Percentiles rank a stretch among this genome's conserved stretches.
phyloP scores from a whole-genome alignment of 2,113 vertebrate genomes.

The Stomatorhinus ivindoensis region DNA sequence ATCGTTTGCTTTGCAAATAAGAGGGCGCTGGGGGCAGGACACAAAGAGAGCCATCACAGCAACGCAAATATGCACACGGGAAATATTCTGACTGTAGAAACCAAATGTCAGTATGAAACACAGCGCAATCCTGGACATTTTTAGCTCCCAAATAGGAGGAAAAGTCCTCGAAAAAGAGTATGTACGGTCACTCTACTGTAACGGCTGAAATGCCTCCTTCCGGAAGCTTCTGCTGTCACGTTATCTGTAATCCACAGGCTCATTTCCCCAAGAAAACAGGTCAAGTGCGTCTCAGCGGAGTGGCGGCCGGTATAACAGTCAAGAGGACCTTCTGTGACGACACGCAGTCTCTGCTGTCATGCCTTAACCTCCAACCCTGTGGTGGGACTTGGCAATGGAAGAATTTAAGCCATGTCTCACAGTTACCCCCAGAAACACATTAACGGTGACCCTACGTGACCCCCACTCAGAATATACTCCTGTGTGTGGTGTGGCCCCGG shows the following conservation, averaged over 20 bases:
- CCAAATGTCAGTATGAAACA: background rate
- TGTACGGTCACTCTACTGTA: background rate
- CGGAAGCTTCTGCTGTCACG: background rate
- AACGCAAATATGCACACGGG: background rate
- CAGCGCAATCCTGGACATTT: background rate
- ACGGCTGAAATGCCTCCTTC: background rate
- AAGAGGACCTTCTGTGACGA: background rate
- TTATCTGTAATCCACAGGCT: background rate
- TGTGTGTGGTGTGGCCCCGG: background rate
- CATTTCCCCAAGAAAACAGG: background rate
- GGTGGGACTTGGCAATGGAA: background rate
- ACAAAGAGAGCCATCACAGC: background rate
- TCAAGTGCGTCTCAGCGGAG: background rate
- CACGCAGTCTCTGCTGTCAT: background rate
- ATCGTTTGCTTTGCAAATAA: background rate
- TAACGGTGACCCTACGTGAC: background rate
- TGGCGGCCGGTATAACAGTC: background rate
- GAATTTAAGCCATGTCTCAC: background rate
- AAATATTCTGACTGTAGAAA: background rate
- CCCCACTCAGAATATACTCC: background rate
- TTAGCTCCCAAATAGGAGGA: background rate
- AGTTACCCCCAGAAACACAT: background rate
- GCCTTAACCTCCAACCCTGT: background rate
- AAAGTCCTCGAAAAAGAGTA: background rate
- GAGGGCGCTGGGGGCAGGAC: background rate